Percentiles rank a stretch among this genome's conserved stretches.
phyloP scores from a whole-genome alignment of 35 echinoderm and acorn worm species.

The Stichopus chloronotus region DNA sequence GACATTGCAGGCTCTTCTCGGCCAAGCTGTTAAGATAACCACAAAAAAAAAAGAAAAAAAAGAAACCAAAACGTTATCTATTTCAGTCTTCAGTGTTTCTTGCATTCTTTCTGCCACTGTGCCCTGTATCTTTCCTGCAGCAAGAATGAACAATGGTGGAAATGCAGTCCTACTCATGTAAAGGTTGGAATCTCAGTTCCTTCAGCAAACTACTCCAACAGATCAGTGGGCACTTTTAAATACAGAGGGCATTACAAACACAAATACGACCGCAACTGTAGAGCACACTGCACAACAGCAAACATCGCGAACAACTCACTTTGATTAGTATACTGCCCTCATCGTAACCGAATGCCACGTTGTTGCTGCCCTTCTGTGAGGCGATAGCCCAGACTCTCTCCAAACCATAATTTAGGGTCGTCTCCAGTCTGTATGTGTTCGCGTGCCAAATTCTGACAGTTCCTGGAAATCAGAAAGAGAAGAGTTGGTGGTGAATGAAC shows the following conservation, averaged over 20 bases:
- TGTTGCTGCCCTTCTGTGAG: constrained; percentile 93
- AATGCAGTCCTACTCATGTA: too few species aligned
- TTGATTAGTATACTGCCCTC: constrained; percentile 99
- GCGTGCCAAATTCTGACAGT: constrained; percentile 99
- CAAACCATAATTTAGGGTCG: constrained; percentile 95
- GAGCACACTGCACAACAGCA: too few species aligned
- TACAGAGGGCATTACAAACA: too few species aligned
- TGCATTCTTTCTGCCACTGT: too few species aligned
- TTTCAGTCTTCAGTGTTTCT: not conserved
- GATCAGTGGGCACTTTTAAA: too few species aligned
- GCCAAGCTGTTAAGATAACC: constrained; percentile 69
- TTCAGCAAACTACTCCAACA: too few species aligned
- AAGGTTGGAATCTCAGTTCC: too few species aligned
- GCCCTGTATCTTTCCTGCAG: too few species aligned
- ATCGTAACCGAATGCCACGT: constrained; percentile 94
- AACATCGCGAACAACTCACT: constrained; percentile 37
- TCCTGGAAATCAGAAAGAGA: constrained; percentile 45
- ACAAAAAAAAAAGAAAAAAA: not conserved
- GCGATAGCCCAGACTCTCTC: constrained; percentile 95
- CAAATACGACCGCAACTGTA: too few species aligned
- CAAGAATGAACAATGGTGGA: too few species aligned
- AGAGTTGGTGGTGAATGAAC: too few species aligned
- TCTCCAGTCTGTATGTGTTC: constrained; percentile 97
- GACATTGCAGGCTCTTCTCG: constrained; percentile 97
- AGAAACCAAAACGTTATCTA: not conserved